phyloP scores from a whole-genome alignment of 2,888 invertebrate species.

The Balanococcus diminutus region DNA sequence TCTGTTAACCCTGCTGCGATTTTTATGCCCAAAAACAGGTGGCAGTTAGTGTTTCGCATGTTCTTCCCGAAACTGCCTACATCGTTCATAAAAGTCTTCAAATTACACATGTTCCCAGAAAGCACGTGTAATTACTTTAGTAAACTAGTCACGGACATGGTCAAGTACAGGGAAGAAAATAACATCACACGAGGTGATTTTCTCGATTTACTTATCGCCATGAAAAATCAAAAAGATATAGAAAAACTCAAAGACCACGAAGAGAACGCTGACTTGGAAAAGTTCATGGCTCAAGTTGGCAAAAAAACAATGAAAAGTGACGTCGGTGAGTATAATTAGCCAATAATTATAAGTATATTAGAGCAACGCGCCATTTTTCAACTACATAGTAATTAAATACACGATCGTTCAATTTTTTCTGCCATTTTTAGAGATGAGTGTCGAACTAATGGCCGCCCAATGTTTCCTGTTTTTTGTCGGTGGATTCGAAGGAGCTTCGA shows the following conservation, averaged over 20 bases:
- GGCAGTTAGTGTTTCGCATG: neutral
- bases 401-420: neutral
- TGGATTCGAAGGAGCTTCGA: conserved; percentile 63
- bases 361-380: too few relatives aligned
- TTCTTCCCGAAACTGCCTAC: neutral
- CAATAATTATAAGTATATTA: too few relatives aligned
- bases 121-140: neutral
- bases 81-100: neutral
- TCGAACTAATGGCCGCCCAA: conserved; percentile 61
- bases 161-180: neutral
- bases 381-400: too few relatives aligned
- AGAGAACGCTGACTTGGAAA: neutral
- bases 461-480: conserved; percentile 61
- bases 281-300: neutral
- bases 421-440: conserved; percentile 63
- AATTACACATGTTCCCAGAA: neutral
- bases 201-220: neutral
- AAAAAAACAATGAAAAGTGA: neutral
- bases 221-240: conserved; percentile 40
- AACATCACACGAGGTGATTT: neutral
- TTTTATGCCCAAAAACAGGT: neutral
- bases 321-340: neutral
- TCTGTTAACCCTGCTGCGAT: too few relatives aligned
- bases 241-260: neutral
- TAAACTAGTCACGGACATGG: neutral